Evolutionary conservation across 2,113 vertebrate species (phyloP), one percentile per base, ranked within the genome.

Genomic region (Prunella fulvescens): DNA sequence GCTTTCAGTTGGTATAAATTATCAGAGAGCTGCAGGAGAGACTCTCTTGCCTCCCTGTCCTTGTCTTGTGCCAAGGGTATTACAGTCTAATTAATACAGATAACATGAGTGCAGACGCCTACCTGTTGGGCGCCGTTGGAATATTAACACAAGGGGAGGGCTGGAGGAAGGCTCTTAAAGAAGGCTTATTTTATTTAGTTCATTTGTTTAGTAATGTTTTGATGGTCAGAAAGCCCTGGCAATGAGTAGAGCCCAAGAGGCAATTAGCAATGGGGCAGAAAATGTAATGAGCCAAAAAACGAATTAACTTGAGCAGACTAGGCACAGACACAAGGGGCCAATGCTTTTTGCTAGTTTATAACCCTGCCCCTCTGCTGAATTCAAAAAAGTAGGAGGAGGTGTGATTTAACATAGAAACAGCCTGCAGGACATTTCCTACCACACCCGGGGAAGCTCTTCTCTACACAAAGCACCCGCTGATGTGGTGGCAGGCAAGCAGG

Each of bases 51-150:
- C 72, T 95, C 92, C 87, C 78, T 82, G 94, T 96, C 95, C 94
- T 96, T 97, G 95, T 93, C 96, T 90, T 67, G 79, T 96, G 93
- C 95, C 88, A 96, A 97, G 94, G 93, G 92, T 92, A 95, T 96
- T 96, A 96, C 82, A 92, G 88, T 94, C 94, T 96, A 96, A 96
- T 97, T 96, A 96, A 96, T 96, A 96, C 94, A 96, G 94, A 97
- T 96, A 95, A 96, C 92, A 88, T 74, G 88, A 96, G 95, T 70
- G 80, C 93, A 95, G 88, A 86, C 44, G 13, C 94, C 94, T 96
- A 97, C 95, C 95, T 95, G 93, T 95, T 96, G 95, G 90, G 93
- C 2, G 3, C 92, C 3, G 61, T 64, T 95, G 90, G 92, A 95
- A 95, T 92, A 86, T 90, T 95, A 96, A 96, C 89, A 65, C 64